Conservation (phyloP, 2,888 invertebrate genomes). For the Apocheima hispidaria region DNA sequence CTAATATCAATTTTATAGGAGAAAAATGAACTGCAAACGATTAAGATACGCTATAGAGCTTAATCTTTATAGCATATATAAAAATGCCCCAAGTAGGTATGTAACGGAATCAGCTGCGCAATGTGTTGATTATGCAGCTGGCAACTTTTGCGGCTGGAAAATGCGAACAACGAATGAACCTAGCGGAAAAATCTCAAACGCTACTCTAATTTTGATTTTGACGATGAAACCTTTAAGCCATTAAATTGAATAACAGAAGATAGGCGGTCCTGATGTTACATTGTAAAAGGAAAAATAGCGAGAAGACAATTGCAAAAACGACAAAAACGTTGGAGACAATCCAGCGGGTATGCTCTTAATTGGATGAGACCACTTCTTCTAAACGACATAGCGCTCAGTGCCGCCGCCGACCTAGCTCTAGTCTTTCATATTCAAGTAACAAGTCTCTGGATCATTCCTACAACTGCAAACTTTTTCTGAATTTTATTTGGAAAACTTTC, state of each 20-base stretch:
- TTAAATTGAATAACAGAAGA: conserved; percentile 55
- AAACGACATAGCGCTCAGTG: conserved; percentile 68
- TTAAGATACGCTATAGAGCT: neutral
- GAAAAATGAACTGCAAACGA: neutral
- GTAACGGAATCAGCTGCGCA: neutral
- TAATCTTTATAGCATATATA: neutral
- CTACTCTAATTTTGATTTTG: conserved; percentile 5
- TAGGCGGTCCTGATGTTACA: conserved; percentile 57
- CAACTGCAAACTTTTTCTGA: conserved; percentile 20
- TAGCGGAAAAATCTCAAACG: neutral
- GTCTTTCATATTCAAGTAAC: conserved; percentile 62
- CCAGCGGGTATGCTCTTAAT: conserved; percentile 81
- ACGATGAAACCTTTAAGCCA: conserved; percentile 32
- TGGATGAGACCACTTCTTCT: conserved; percentile 83
- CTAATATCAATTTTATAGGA: neutral
- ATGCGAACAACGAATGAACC: neutral
- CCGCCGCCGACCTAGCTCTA: conserved; percentile 44
- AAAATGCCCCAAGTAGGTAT: neutral
- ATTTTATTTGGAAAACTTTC: conserved; percentile 27
- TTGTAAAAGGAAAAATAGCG: conserved; percentile 67
- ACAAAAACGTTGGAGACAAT: conserved; percentile 79
- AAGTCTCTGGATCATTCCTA: conserved; percentile 45
- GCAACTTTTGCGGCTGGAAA: neutral
- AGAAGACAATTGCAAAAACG: conserved; percentile 80
- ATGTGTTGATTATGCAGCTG: neutral